Conservation (phyloP, 2,888 invertebrate species). For the Julus scandinavius region DNA sequence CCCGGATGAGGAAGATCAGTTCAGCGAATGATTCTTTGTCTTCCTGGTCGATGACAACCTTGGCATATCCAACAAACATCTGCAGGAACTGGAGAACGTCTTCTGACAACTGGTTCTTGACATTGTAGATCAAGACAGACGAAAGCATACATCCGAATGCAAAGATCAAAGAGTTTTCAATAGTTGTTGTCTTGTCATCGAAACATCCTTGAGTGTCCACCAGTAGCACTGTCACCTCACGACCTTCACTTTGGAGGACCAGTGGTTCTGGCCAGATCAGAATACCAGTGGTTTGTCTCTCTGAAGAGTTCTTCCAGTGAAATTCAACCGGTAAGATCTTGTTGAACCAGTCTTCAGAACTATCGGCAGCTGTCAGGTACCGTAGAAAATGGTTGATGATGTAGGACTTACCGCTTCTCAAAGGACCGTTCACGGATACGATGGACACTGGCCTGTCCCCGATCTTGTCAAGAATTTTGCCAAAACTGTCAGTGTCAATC, state of each 20-base stretch:
- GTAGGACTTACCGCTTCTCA: constrained; percentile 48
- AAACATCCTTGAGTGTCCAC: constrained; percentile 52
- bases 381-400: constrained; percentile 45
- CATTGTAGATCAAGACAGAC: constrained; percentile 48
- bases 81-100: constrained; percentile 49
- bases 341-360: constrained; percentile 16
- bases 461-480: background rate
- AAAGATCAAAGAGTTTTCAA: constrained; percentile 42
- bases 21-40: background rate
- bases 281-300: constrained; percentile 35
- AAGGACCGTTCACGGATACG: constrained; percentile 44
- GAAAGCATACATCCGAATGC: constrained; percentile 28
- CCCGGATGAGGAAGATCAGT: background rate
- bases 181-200: constrained; percentile 22
- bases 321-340: constrained; percentile 8
- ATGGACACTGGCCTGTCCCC: constrained; percentile 35
- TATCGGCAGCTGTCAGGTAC: background rate
- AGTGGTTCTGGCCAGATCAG: constrained; percentile 41
- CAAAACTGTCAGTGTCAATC: background rate
- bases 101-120: constrained; percentile 28
- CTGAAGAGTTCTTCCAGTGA: constrained; percentile 34
- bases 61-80: constrained; percentile 32
- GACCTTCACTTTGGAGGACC: background rate
- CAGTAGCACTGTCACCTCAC: constrained; percentile 20
- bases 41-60: background rate